Evolutionary conservation across 1,140 invertebrate species (phyloP), one percentile per base, ranked within the genome.

Genomic region (Dolichoris vasculosae): DNA sequence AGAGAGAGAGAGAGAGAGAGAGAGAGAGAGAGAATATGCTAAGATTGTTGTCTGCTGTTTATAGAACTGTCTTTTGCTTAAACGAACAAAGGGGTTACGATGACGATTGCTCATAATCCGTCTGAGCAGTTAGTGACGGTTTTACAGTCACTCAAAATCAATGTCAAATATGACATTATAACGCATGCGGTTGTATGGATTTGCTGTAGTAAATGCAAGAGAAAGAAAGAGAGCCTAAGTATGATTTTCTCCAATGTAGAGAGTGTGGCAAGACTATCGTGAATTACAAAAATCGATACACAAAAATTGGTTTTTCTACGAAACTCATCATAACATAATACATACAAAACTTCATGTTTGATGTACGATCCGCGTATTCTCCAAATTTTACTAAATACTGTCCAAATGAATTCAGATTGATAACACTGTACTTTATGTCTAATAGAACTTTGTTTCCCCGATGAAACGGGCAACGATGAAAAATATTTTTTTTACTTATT

Each of bases 131-230:
- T 46, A 63, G 40, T 84, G 83, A 84, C 73, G 83, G 83, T 84
- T 84, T 84, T 84, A 79, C 76, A 79, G 64, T 84, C 83, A 76
- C 64, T 84, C 26, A 59, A 79, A 84, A 84, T 79, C 76, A 55
- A 40, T 48, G 15, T 32, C 26, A 78, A 40, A 77, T 84, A 55
- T 84, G n/a, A n/a, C n/a, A n/a, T n/a, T n/a, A 84, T n/a, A n/a
- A 43, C 51, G 59, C 59, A 2, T 35, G 8, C 20, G 43, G n/a
- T 15, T 32, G 23, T 67, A 32, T 9, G 1, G 23, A 48, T 82
- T 17, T n/a, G 7, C 26, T 35, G 13, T 35, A 32, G 30, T 11
- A 46, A 23, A 77, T 23, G 9, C 2, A 48, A 35, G 48, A 55
- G 13, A n/a, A 32, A 77, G 11, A 11, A 8, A 73, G 13, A 55